A percentile compares a stretch with the other conserved stretches of the same genome.
Evolutionary conservation across 2,113 vertebrate genomes (phyloP).

Genomic region (Cettia cetti): DNA sequence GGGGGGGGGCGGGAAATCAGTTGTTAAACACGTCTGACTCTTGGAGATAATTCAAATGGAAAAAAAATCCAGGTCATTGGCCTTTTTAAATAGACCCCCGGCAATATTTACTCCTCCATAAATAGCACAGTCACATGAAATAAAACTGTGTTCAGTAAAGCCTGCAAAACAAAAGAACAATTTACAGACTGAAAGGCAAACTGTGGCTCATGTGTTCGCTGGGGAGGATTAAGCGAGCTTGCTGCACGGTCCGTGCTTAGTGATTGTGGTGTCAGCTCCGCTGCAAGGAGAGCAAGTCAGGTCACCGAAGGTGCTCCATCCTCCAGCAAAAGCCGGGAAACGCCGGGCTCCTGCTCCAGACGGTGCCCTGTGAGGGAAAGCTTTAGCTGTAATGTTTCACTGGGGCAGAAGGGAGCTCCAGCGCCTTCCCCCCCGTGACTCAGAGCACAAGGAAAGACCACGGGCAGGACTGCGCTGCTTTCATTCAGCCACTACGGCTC

Average conservation of each 20-base stretch:
- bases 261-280: not conserved
- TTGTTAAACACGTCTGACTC: conserved; percentile 52
- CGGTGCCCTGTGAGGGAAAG: not conserved
- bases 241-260: not conserved
- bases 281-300: not conserved
- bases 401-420: rapidly evolving
- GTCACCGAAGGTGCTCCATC: not conserved
- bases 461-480: not conserved
- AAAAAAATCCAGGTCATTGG: conserved; percentile 78
- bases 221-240: conserved; percentile 11
- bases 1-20: not conserved
- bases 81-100: conserved; percentile 76
- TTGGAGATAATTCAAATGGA: conserved; percentile 73
- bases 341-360: not conserved
- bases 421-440: not conserved
- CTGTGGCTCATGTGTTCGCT: conserved; percentile 43
- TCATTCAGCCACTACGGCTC: not conserved
- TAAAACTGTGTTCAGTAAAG: conserved; percentile 70
- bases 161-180: conserved; percentile 77
- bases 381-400: not conserved
- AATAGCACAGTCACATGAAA: conserved; percentile 80
- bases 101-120: conserved; percentile 79
- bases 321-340: not conserved
- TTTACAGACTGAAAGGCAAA: conserved; percentile 60
- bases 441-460: not conserved